Evolutionary conservation across 2,888 invertebrate genomes (phyloP), one percentile per base, ranked within the genome.

Genomic region (Acleris emargana): DNA sequence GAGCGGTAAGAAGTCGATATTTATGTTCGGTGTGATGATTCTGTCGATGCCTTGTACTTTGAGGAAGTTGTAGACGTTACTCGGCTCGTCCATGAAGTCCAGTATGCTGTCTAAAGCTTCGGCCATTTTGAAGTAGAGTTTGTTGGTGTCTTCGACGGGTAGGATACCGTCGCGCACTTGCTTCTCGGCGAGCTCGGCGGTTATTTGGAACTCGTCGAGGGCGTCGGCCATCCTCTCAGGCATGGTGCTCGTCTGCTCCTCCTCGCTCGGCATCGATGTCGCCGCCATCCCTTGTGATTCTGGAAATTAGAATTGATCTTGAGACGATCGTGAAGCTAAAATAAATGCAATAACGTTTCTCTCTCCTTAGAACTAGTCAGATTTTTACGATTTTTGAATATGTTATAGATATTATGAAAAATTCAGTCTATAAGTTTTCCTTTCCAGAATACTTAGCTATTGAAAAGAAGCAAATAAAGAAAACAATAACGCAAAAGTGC

Each of bases 21-120:
- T 71, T 1, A 89, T 68, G 64, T 81, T 76, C 0, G 76, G 75
- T 0, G 76, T 69, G 2, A 89, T 68, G 4, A 86, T 69, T 71
- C 83, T 77, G 11, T 83, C 76, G 1, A 89, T 68, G 0, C 89
- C 89, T 58, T 83, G 83, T 1, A 74, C 77, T 70, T 81, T 82
- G 0, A 89, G 59, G 61, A 90, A 88, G 57, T 72, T 76, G 49
- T 82, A 76, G 0, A 82, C 80, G 20, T 84, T 78, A 4, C 73
- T 73, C 0, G 76, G 69, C n/a, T 79, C 71, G 59, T 74, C 76
- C 0, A 86, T 64, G 5, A 76, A 67, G 16, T 80, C 73, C 2
- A 72, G 75, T 3, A 90, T 68, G 5, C 80, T 74, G 28, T 78
- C 74, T 2, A 87, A 11, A 0, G 71, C 67, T 1, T 67, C 57